These are phyloP conservation scores for Harpagifer antarcticus DNA, from an alignment of 2,797 vertebrate genomes.

Conservation along the genomic window DNA sequence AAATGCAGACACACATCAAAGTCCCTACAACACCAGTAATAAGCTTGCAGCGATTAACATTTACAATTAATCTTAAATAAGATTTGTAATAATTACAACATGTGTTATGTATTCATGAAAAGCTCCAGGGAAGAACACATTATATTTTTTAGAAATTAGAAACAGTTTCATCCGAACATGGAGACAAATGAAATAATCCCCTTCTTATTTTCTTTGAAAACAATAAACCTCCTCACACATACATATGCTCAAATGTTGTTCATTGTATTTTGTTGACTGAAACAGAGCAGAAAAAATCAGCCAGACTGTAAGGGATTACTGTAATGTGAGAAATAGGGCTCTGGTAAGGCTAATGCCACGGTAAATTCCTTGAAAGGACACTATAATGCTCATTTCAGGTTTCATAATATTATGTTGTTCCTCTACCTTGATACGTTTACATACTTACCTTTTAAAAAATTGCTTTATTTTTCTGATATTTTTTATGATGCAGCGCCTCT, in stretches of 20 bases:
- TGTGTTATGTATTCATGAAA: background rate
- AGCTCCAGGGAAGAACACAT: background rate
- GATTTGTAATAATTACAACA: too few relatives aligned
- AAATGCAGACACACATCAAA: background rate
- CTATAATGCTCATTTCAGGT: too few relatives aligned
- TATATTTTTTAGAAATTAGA: background rate
- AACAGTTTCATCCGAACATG: background rate
- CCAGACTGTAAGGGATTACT: background rate
- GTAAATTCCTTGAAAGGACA: background rate
- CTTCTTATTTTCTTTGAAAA: conserved; percentile 9
- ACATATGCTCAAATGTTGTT: conserved; percentile 9
- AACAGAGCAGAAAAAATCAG: background rate
- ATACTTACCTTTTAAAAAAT: too few relatives aligned
- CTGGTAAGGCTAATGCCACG: background rate
- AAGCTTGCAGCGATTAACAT: conserved; percentile 3
- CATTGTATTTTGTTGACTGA: conserved; percentile 19
- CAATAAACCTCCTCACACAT: conserved; percentile 8
- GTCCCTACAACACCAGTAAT: background rate
- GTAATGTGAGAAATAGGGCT: conserved; percentile 1
- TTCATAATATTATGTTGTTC: too few relatives aligned
- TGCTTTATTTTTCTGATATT: too few relatives aligned
- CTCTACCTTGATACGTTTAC: too few relatives aligned
- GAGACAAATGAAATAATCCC: conserved; percentile 6
- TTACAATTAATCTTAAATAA: background rate
- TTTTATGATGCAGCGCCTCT: too few relatives aligned